phyloP scores from a whole-genome alignment of 2,797 vertebrate species.

The Astyanax mexicanus region DNA sequence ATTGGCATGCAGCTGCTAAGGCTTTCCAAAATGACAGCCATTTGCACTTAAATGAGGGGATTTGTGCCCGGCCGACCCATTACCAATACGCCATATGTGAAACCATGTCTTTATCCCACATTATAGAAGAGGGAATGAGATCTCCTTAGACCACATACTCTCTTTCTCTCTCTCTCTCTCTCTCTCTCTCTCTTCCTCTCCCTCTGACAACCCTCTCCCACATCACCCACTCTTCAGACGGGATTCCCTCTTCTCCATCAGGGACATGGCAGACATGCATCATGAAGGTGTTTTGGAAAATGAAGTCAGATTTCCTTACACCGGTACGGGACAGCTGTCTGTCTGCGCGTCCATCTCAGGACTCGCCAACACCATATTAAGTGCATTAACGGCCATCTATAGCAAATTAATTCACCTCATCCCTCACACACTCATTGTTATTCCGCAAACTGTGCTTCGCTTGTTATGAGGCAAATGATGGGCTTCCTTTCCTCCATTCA shows the following conservation, averaged over 20 bases:
- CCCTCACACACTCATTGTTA: conserved; percentile 34
- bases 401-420: conserved; percentile 43
- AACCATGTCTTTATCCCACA: conserved; percentile 92
- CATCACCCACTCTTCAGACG: conserved; percentile 75
- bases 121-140: conserved; percentile 85
- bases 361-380: conserved; percentile 29
- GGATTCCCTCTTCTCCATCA: conserved; percentile 82
- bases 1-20: conserved; percentile 75
- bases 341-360: conserved; percentile 9
- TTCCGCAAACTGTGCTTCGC: conserved; percentile 43
- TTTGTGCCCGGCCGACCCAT: conserved; percentile 88
- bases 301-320: conserved; percentile 43
- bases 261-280: conserved; percentile 82
- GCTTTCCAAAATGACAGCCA: conserved; percentile 82
- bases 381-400: conserved; percentile 38
- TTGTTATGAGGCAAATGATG: conserved; percentile 54
- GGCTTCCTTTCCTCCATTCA: conserved; percentile 50
- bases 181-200: conserved; percentile 40
- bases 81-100: conserved; percentile 93
- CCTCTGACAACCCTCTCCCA: conserved; percentile 6
- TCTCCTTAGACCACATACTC: conserved; percentile 64
- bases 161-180: conserved; percentile 33
- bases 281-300: conserved; percentile 79
- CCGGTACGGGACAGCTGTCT: neutral
- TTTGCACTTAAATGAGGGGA: conserved; percentile 97